Evolutionary conservation across 2,888 invertebrate genomes (phyloP).

Genomic region (Spicauda simplicius): DNA sequence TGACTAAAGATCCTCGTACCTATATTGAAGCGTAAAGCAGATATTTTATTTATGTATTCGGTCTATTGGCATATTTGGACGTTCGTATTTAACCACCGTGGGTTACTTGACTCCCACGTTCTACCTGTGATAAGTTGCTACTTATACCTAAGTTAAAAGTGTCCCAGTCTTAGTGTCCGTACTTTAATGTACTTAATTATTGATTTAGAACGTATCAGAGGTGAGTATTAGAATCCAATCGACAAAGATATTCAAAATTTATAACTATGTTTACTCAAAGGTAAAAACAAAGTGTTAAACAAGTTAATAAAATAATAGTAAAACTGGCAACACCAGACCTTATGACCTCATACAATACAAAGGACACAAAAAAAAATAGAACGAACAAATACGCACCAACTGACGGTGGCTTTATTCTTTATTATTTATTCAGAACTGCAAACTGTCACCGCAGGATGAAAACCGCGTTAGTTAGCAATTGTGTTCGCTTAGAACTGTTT

Average conservation of each 20-base stretch:
- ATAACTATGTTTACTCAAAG: not conserved
- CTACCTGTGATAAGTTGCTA: not conserved
- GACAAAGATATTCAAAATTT: not conserved
- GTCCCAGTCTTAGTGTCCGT: too few relatives aligned
- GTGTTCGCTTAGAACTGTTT: constrained; percentile 14
- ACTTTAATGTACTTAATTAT: too few relatives aligned
- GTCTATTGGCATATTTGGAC: too few relatives aligned
- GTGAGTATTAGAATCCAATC: too few relatives aligned
- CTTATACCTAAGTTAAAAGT: too few relatives aligned
- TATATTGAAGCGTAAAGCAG: too few relatives aligned
- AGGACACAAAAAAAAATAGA: not conserved
- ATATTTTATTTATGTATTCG: too few relatives aligned
- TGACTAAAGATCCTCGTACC: too few relatives aligned
- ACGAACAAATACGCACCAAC: not conserved
- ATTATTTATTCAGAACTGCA: constrained; percentile 33
- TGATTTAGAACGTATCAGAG: too few relatives aligned
- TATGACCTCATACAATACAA: not conserved
- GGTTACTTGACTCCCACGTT: too few relatives aligned
- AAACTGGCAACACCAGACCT: not conserved
- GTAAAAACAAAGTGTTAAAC: not conserved
- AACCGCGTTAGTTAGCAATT: constrained; percentile 32
- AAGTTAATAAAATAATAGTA: not conserved
- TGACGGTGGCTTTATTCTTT: constrained; percentile 4
- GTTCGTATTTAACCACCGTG: too few relatives aligned
- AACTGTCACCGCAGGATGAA: constrained; percentile 33